phyloP scores from a whole-genome alignment of 2,888 invertebrate species.

The Bursaphelenchus okinawaensis region DNA sequence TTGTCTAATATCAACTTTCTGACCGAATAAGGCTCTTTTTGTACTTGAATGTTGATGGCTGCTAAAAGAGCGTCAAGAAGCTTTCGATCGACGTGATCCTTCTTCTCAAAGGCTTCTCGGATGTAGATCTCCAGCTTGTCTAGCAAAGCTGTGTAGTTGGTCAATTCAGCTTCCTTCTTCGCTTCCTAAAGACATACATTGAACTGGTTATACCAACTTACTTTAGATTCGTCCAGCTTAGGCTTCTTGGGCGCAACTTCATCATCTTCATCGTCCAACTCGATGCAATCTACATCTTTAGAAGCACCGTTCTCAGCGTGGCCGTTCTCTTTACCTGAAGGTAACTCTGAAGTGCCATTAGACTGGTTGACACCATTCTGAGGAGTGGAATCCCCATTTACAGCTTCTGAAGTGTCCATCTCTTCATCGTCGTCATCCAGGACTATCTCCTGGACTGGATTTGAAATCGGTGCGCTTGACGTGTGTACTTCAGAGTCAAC shows the following conservation, averaged over 20 bases:
- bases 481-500: not conserved
- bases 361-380: slow-evolving; percentile 3
- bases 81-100: slow-evolving; percentile 40
- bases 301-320: slow-evolving; percentile 11
- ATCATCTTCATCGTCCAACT: slow-evolving; percentile 31
- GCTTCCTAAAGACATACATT: slow-evolving; percentile 8
- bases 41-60: slow-evolving; percentile 52
- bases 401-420: not conserved
- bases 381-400: slow-evolving; percentile 14
- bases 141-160: slow-evolving; percentile 37
- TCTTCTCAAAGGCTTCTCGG: slow-evolving; percentile 30
- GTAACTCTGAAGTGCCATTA: slow-evolving; percentile 1
- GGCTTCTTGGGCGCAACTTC: slow-evolving; percentile 17
- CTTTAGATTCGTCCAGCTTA: slow-evolving; percentile 1
- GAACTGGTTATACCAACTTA: not conserved
- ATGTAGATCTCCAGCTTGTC: slow-evolving; percentile 46
- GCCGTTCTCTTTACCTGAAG: slow-evolving; percentile 16
- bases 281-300: slow-evolving; percentile 34
- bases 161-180: slow-evolving; percentile 36
- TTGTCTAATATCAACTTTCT: slow-evolving; percentile 53
- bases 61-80: slow-evolving; percentile 48
- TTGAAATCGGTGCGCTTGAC: not conserved
- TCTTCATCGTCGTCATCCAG: not conserved
- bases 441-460: not conserved
- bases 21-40: slow-evolving; percentile 50